Evolutionary conservation across 2,113 vertebrate genomes (phyloP).

Genomic region (Heterocephalus glaber): DNA sequence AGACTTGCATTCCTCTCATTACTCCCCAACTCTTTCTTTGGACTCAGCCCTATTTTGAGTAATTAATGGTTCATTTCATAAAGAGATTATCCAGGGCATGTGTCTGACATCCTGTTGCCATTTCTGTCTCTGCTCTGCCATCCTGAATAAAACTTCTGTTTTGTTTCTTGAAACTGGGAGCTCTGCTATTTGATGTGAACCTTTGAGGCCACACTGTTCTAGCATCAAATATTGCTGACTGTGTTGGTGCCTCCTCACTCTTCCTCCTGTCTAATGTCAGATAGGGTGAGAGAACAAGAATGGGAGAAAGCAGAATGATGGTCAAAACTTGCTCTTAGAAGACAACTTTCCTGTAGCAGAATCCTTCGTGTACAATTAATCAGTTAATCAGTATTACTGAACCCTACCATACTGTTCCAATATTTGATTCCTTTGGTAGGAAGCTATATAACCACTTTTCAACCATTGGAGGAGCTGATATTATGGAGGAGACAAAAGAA

Average conservation of each 20-base stretch:
- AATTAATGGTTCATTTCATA: conserved; percentile 36
- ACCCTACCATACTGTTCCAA: neutral
- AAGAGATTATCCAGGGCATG: conserved; percentile 55
- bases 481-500: neutral
- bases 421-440: neutral
- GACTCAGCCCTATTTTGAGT: conserved; percentile 5
- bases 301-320: neutral
- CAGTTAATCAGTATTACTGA: neutral
- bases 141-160: neutral
- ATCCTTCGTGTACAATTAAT: neutral
- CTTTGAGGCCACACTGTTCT: neutral
- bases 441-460: neutral
- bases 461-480: neutral
- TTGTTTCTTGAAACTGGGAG: neutral
- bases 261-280: neutral
- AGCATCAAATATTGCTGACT: neutral
- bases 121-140: neutral
- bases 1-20: conserved; percentile 59
- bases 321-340: neutral
- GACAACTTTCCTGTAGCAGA: neutral
- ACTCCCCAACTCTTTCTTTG: conserved; percentile 39
- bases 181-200: neutral
- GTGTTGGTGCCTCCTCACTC: neutral
- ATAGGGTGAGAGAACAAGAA: neutral
- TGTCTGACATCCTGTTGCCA: neutral